A percentile compares a stretch with the other conserved stretches of the same genome.
Evolutionary conservation across 2,888 invertebrate genomes (phyloP).

Genomic region (Andrena chrysosceles): DNA sequence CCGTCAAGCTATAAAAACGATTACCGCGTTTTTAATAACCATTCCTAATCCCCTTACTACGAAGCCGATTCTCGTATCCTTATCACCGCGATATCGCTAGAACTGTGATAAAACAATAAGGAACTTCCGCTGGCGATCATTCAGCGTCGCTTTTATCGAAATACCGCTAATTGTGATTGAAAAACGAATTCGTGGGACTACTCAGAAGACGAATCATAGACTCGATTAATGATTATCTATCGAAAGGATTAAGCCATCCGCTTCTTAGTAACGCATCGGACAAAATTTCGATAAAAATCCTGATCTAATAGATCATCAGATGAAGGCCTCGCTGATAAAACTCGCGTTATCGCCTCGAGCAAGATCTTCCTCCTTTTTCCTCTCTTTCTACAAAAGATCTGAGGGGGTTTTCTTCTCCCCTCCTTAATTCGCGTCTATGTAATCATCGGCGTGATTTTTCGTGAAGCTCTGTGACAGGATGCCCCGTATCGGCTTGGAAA

Average conservation of each 20-base stretch:
- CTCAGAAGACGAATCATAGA: not conserved
- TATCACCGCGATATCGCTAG: too few relatives aligned
- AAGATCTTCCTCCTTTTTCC: not conserved
- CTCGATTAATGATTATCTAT: not conserved
- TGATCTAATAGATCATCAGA: not conserved
- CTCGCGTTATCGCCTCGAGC: constrained; percentile 32
- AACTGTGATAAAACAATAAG: too few relatives aligned
- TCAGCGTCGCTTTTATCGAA: too few relatives aligned
- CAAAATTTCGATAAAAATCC: not conserved
- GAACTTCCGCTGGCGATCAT: too few relatives aligned
- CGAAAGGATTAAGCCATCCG: not conserved
- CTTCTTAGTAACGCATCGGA: not conserved
- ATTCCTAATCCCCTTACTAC: too few relatives aligned
- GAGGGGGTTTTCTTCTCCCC: not conserved
- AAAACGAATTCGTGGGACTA: too few relatives aligned
- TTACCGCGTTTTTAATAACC: too few relatives aligned
- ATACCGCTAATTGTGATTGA: too few relatives aligned
- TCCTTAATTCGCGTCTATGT: not conserved
- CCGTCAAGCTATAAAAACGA: too few relatives aligned
- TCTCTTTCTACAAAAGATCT: too few relatives aligned
- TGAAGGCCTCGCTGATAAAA: constrained; percentile 13
- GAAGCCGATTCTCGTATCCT: too few relatives aligned
- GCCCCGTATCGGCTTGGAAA: not conserved
- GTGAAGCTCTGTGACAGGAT: not conserved
- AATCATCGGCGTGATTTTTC: not conserved